A percentile compares a stretch with the other conserved stretches of the same genome.
phyloP scores from a whole-genome alignment of 1,140 invertebrate species.

The Caerostris darwini region DNA sequence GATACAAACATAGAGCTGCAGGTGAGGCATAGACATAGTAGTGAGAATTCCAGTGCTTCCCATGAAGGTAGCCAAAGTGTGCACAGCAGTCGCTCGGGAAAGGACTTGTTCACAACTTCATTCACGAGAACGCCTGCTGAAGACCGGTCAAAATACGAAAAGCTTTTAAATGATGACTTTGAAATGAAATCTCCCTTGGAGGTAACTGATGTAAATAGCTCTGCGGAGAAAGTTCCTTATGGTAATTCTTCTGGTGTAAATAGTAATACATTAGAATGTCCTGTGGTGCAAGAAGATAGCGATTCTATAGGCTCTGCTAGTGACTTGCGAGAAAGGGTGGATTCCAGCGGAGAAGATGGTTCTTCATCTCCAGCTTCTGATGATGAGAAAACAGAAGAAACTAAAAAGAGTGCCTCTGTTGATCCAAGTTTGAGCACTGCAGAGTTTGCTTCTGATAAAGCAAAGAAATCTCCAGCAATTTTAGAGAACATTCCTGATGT shows the following conservation, averaged over 20 bases:
- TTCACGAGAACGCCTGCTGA: constrained; percentile 87
- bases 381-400: constrained; percentile 38
- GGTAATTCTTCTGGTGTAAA: constrained; percentile 27
- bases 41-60: constrained; percentile 79
- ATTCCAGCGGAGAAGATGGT: constrained; percentile 82
- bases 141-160: constrained; percentile 90
- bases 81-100: constrained; percentile 77
- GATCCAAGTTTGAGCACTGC: constrained; percentile 17
- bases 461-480: constrained; percentile 63
- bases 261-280: constrained; percentile 52
- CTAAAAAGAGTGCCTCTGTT: constrained; percentile 50
- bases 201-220: constrained; percentile 50
- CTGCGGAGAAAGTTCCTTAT: constrained; percentile 60
- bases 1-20: constrained; percentile 64
- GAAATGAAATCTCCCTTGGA: constrained; percentile 81
- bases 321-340: constrained; percentile 85
- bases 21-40: constrained; percentile 77
- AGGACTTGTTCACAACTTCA: constrained; percentile 80
- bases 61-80: constrained; percentile 78
- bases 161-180: constrained; percentile 83
- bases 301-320: constrained; percentile 90
- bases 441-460: constrained; percentile 21
- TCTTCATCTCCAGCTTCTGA: constrained; percentile 79
- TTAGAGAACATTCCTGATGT: constrained; percentile 80
- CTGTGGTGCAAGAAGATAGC: constrained; percentile 81